Evolutionary conservation across 2,888 invertebrate species (phyloP).

Genomic region (Ophion costatus): DNA sequence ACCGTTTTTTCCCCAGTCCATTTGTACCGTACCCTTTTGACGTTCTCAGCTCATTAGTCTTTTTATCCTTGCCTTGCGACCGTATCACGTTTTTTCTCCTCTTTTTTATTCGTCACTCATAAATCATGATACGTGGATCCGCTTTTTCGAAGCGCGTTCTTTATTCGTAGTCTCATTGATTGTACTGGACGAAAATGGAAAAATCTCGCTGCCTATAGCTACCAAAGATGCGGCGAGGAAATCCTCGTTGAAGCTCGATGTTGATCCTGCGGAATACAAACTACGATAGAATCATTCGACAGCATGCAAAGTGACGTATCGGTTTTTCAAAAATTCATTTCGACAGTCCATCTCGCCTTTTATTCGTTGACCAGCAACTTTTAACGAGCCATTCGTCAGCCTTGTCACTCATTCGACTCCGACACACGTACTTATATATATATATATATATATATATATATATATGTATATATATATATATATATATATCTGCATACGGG

Average conservation of each 20-base stretch:
- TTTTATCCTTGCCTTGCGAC: neutral
- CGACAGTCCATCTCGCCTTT: constrained; percentile 10
- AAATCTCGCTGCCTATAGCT: neutral
- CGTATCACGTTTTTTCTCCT: neutral
- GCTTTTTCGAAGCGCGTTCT: neutral
- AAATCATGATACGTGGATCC: neutral
- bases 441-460: neutral
- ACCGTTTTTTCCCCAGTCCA: too few relatives aligned
- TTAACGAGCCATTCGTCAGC: constrained; percentile 42
- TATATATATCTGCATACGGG: neutral
- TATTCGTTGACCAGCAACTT: constrained; percentile 53
- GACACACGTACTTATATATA: neutral
- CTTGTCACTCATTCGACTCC: constrained; percentile 46
- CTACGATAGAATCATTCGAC: constrained; percentile 20
- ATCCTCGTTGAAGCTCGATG: constrained; percentile 19
- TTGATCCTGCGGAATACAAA: constrained; percentile 22
- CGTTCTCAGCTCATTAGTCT: neutral
- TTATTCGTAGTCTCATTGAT: constrained; percentile 24
- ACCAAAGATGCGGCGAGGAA: neutral
- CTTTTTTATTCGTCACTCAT: neutral
- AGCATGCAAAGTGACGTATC: constrained; percentile 52
- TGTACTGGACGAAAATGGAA: neutral
- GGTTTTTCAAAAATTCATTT: constrained; percentile 29
- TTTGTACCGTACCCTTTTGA: neutral
- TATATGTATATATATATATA: neutral